These are phyloP conservation scores for Dasypogon diadema DNA, from an alignment of 2,888 invertebrate genomes.

Conservation along the genomic window DNA sequence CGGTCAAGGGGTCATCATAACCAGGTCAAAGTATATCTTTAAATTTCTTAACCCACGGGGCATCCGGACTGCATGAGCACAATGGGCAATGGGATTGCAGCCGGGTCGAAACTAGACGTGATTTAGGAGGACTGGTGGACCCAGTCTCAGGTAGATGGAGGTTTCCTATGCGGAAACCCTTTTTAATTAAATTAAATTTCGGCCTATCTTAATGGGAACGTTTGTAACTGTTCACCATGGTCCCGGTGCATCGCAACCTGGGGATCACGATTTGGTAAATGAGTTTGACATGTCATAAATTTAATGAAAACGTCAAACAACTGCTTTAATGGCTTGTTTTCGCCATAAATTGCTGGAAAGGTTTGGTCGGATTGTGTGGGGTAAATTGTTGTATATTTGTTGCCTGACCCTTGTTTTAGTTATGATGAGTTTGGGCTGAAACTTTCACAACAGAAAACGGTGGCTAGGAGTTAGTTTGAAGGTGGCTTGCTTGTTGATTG, in stretches of 20 bases:
- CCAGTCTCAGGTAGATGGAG: conserved; percentile 28
- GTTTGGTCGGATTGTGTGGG: not conserved
- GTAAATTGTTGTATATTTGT: not conserved
- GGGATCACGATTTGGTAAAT: conserved; percentile 26
- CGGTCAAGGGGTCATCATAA: conserved; percentile 51
- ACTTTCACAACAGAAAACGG: conserved; percentile 19
- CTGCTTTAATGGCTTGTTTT: conserved; percentile 45
- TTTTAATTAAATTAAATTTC: conserved; percentile 49
- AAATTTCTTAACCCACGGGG: not conserved
- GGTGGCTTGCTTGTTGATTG: too few relatives aligned
- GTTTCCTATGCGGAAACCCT: conserved; percentile 11
- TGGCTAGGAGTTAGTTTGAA: too few relatives aligned
- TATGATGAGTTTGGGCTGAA: conserved; percentile 33
- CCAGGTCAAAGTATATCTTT: conserved; percentile 51
- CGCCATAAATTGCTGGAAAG: conserved; percentile 25
- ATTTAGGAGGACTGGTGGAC: not conserved
- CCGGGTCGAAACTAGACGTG: conserved; percentile 2
- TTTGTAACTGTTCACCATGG: not conserved
- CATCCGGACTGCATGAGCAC: conserved; percentile 4
- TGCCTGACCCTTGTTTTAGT: conserved; percentile 34
- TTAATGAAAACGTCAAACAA: conserved; percentile 55
- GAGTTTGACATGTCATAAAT: conserved; percentile 55
- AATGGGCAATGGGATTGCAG: conserved; percentile 24
- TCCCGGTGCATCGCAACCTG: conserved; percentile 3
- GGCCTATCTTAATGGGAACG: conserved; percentile 1